Percentiles rank a stretch among this genome's conserved stretches.
These are phyloP conservation scores for Mus musculus DNA, from an alignment of 2,113 vertebrate species.

Conservation along the genomic window GRCm39 chr2:123801001-123801500, in stretches of 20 bases:
- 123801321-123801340: neutral
- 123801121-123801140: neutral
- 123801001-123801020: too few species aligned
- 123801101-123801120: neutral
- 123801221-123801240: neutral
- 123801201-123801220: neutral
- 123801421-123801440: too few species aligned
- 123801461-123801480: too few species aligned
- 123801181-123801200: neutral
- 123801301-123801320: neutral
- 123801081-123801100: neutral
- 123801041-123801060: constrained; percentile 3
- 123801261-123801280: neutral
- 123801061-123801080: neutral
- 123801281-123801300: neutral
- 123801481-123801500: too few species aligned
- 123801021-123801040: neutral
- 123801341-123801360: too few species aligned
- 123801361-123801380: too few species aligned
- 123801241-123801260: neutral
- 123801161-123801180: neutral
- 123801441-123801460: too few species aligned
- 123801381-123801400: too few species aligned
- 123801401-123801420: too few species aligned
- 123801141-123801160: neutral